Evolutionary conservation across 2,888 invertebrate species (phyloP).

Genomic region (Melanchra persicariae): DNA sequence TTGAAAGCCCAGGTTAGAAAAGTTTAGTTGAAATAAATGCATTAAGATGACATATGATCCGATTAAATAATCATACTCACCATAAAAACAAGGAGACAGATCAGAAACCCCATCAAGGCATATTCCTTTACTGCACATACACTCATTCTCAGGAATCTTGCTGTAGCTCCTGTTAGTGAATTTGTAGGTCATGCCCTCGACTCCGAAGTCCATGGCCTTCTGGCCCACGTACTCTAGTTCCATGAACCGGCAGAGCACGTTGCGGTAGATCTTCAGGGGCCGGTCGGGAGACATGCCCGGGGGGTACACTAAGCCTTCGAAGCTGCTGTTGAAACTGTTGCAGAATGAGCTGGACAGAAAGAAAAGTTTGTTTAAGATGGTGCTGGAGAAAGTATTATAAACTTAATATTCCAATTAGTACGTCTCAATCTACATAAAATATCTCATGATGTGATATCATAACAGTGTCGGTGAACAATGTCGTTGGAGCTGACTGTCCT

Average conservation of each 20-base stretch:
- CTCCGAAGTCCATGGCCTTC: slow-evolving; percentile 81
- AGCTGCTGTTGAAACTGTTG: slow-evolving; percentile 92
- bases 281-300: slow-evolving; percentile 88
- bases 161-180: slow-evolving; percentile 92
- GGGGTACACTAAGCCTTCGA: slow-evolving; percentile 94
- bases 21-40: too few species aligned
- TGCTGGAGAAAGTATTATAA: too few species aligned
- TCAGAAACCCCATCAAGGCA: slow-evolving; percentile 92
- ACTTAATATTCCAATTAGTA: too few species aligned
- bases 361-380: not conserved
- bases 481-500: too few species aligned
- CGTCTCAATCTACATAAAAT: too few species aligned
- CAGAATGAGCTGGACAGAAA: slow-evolving; percentile 89
- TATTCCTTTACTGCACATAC: slow-evolving; percentile 90
- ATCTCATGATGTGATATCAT: too few species aligned
- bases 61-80: slow-evolving; percentile 83
- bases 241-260: slow-evolving; percentile 94
- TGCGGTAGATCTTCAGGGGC: slow-evolving; percentile 92
- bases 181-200: slow-evolving; percentile 91
- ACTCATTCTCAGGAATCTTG: slow-evolving; percentile 91
- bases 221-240: slow-evolving; percentile 79
- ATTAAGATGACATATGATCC: too few species aligned
- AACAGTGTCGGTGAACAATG: too few species aligned
- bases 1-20: too few species aligned
- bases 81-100: slow-evolving; percentile 93